Conservation (phyloP, 2,888 invertebrate species). For the Mimachlamys varia region DNA sequence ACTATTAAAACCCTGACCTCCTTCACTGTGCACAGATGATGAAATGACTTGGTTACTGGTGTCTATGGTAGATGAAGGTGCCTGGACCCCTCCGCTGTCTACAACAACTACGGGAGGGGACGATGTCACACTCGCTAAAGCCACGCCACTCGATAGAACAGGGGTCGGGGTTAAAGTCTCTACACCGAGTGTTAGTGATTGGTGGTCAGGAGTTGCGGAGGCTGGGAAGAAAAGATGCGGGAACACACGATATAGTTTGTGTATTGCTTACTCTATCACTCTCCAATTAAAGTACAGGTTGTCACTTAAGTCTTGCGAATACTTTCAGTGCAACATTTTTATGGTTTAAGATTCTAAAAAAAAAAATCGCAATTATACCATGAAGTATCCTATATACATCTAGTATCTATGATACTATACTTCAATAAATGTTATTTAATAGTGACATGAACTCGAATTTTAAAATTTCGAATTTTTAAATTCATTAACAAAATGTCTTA, state of each 20-base stretch:
- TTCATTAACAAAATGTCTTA: background rate
- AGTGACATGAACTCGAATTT: no score
- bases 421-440: no score
- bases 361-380: no score
- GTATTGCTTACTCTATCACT: background rate
- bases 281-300: background rate
- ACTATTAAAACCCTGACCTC: background rate
- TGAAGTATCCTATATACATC: no score
- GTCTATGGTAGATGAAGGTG: background rate
- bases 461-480: background rate
- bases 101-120: background rate
- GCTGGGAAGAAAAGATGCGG: background rate
- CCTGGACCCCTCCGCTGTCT: background rate
- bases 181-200: background rate
- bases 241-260: background rate
- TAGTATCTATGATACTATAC: background rate
- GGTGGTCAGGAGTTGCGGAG: background rate
- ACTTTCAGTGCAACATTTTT: background rate
- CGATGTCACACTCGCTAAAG: background rate
- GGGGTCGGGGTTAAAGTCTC: conserved; percentile 5
- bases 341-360: no score
- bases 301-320: background rate
- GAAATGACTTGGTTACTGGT: background rate
- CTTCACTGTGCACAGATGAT: background rate
- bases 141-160: background rate